Conservation (phyloP, 2,888 invertebrate genomes). For the Macaria liturata region DNA sequence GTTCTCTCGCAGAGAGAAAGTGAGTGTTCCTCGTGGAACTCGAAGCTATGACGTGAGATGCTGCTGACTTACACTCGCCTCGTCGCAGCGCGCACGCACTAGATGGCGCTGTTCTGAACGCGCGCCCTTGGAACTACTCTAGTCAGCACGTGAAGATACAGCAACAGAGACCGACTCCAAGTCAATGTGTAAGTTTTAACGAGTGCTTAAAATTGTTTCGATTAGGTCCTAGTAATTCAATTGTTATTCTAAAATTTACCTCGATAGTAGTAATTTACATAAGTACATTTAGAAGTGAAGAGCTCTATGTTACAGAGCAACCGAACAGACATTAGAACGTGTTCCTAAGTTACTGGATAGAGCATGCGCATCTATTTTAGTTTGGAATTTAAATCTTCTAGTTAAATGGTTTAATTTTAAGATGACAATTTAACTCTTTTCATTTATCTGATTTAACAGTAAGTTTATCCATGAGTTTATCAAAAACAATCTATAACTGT, state of each 20-base stretch:
- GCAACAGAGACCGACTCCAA: slow-evolving; percentile 72
- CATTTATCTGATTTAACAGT: slow-evolving; percentile 24
- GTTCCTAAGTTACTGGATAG: slow-evolving; percentile 6
- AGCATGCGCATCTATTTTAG: slow-evolving; percentile 6
- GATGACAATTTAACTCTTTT: slow-evolving; percentile 7
- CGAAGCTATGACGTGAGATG: too few species aligned
- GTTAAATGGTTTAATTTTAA: slow-evolving; percentile 11
- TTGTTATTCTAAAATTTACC: slow-evolving; percentile 76
- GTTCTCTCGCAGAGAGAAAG: too few species aligned
- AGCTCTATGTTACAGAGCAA: slow-evolving; percentile 47
- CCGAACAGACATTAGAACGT: slow-evolving; percentile 16
- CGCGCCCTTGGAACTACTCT: slow-evolving; percentile 68
- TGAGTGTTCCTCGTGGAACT: too few species aligned
- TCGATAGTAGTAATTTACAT: slow-evolving; percentile 67
- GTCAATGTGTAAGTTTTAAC: slow-evolving; percentile 82
- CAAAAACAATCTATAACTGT: slow-evolving; percentile 12
- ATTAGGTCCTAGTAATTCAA: slow-evolving; percentile 80
- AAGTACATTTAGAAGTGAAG: slow-evolving; percentile 63
- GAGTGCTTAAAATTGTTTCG: slow-evolving; percentile 80
- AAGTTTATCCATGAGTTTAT: slow-evolving; percentile 46
- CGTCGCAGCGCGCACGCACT: too few species aligned
- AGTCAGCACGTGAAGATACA: slow-evolving; percentile 63
- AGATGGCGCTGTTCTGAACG: too few species aligned
- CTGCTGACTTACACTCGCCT: too few species aligned
- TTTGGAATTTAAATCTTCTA: slow-evolving; percentile 14